Base-by-base conservation (phyloP, 1,140 invertebrate genomes). In the Himalopsyche phryganea region DNA sequence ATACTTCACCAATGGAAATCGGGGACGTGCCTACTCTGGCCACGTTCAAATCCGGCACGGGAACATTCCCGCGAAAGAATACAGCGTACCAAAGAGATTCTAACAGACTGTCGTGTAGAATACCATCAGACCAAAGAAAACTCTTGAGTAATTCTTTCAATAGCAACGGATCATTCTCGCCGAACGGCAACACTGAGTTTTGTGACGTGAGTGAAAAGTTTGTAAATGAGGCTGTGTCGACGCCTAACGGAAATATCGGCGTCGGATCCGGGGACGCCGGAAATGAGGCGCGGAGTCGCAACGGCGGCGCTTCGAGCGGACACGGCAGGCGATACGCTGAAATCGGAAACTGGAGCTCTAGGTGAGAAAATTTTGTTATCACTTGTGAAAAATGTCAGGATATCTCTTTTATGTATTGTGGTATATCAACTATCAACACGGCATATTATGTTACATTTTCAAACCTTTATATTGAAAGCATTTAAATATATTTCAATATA, bases 271-370 rank as follows among this genome's bases (percentile, higher is more conserved):
- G 71, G 61, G 67, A 71, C 58, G 71, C 63, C 74, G 75, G 72
- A 73, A 77, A 75, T 73, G 76, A 78, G 71, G 68, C 73, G 67
- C 76, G 74, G 61, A 77, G 73, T 70, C 23, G 72, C 69, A 69
- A 75, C 71, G 70, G 73, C 70, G 73, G 69, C 68, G 70, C 71
- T 60, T 67, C 71, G 63, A 77, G 76, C 66, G 55, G 50, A 23
- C 33, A 59, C 42, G 75, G 74, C 58, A 72, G 75, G 65, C 73
- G 76, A 53, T 78, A 78, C 68, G 76, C 76, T 45, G 76, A 78
- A 67, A 78, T 78, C 65, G 76, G 76, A 67, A 77, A 78, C 72
- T 78, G 75, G 75, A 76, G 67, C 66, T 72, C 76, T 71, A 78
- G 75, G 61, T 63, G 50, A 63, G 61, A n/a, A n/a, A n/a, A n/a